Base-by-base conservation (phyloP, 2,888 invertebrate genomes). In the Ormyrus thymus region DNA sequence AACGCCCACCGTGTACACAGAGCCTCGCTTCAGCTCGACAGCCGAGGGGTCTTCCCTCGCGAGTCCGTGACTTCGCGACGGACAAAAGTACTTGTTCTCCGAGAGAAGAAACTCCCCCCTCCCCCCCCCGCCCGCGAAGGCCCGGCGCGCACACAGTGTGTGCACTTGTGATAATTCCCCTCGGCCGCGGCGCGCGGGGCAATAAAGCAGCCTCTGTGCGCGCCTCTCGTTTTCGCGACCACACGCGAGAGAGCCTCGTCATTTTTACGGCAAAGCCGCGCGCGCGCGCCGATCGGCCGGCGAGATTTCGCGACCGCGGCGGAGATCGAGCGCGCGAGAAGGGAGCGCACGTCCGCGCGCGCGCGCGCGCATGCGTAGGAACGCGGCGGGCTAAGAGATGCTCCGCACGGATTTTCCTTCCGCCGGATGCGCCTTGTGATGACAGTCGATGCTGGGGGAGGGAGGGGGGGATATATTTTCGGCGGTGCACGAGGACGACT, bases 181-280 rank as follows among this genome's bases (percentile, higher is more conserved):
- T 15, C n/a, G 11, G 51, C 7, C n/a, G n/a, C 51, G 59, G 29
- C 3, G 0, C 29, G n/a, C 10, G 11, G 11, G 8, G 48, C 46
- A 69, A 76, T 76, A 76, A 76, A 76, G 69, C 64, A 50, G 51
- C 29, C 66, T 65, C 65, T 58, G 73, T 73, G 29, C 50, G 6
- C 7, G 6, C 9, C n/a, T 50, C 48, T 7, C 48, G 13, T 48
- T 29, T 29, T 29, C 50, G 9, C 51, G 10, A 13, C n/a, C 7
- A 51, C 48, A 29, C 7, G 6, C 15, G 7, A 15, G 5, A 29
- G 7, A 58, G 58, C 43, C 1, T 61, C 61, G 9, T 69, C 46
- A 46, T 56, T 56, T 56, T 69, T 56, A 69, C 46, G 56, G 68
- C 45, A n/a, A 29, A 29, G 29, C 29, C 45, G 45, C 11, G 11